Conservation (phyloP, 1,140 invertebrate species). For the Telenomus remus region DNA sequence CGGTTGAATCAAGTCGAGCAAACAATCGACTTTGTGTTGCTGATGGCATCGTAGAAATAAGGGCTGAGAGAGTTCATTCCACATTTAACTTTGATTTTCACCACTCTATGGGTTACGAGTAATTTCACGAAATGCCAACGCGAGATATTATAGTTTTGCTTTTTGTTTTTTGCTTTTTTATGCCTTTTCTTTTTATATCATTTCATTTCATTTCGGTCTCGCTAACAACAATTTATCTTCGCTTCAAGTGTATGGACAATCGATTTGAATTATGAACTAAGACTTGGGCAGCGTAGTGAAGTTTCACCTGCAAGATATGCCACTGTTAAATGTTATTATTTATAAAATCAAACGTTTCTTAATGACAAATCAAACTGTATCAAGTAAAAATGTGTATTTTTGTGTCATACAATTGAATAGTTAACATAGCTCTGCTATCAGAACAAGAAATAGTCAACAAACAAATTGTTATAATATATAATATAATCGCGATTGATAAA, state of each 20-base stretch:
- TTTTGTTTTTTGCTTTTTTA: constrained; percentile 15
- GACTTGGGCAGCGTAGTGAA: constrained; percentile 71
- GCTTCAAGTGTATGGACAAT: constrained; percentile 70
- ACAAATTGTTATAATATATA: no score
- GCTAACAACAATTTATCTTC: constrained; percentile 73
- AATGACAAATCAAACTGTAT: no score
- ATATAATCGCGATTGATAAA: no score
- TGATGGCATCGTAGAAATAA: constrained; percentile 60
- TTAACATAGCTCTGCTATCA: no score
- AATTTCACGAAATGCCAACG: constrained; percentile 66
- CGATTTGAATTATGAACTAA: constrained; percentile 75
- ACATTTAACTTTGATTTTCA: constrained; percentile 56
- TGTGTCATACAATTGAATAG: no score
- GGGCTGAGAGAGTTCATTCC: constrained; percentile 43
- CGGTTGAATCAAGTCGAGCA: constrained; percentile 69
- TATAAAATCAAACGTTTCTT: no score
- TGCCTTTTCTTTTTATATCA: constrained; percentile 31
- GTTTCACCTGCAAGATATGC: constrained; percentile 64
- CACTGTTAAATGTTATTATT: no score
- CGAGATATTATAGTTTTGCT: constrained; percentile 57
- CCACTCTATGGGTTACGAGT: constrained; percentile 61
- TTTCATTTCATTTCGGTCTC: constrained; percentile 55
- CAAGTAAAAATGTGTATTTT: no score
- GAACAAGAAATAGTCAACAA: no score
- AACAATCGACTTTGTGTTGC: constrained; percentile 61